Base-by-base conservation (phyloP, 2,888 invertebrate genomes). In the Chelonus formosanus region DNA sequence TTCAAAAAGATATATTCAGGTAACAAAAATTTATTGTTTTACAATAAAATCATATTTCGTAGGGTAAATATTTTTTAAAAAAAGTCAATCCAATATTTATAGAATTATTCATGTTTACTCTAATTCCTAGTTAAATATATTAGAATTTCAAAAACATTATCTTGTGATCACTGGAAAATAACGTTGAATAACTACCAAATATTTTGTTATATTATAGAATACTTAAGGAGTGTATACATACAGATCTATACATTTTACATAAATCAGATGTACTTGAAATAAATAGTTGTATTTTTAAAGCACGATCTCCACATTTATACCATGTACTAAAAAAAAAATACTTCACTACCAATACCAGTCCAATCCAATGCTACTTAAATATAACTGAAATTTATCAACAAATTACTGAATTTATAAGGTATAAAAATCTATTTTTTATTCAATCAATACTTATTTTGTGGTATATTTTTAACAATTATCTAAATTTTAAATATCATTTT, bases 171-270 rank as follows among this genome's bases (percentile, higher is more conserved):
- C 20, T 20, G 20, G 20, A 2, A 20, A 20, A 20, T 20, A 20
- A 20, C 20, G 20, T 20, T 20, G 20, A 20, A 20, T 20, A 20
- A 20, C 20, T 20, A 20, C 43, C 5, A 50, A 58, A 67, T 63
- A 64, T 70, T 71, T 52, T 68, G 56, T 67, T 69, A 67, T 68
- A 60, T 87, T 86, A 66, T 86, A 89, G 89, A 86, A 87, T 89
- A 81, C 88, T 87, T 84, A 86, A 86, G 78, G 87, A 88, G 79
- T 87, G 88, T 74, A 85, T 88, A 74, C 87, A 87, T 84, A 86
- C 87, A 76, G 89, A 89, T 84, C 84, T 89, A 80, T 87, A 88
- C 82, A 85, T 89, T 81, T 85, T 86, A 78, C 86, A 88, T 80
- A 87, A 87, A 76, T 86, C 86, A 85, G 83, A 86, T 80, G 85